Conservation (phyloP, 2,888 invertebrate genomes). For the Drosophila heteroneura region DNA sequence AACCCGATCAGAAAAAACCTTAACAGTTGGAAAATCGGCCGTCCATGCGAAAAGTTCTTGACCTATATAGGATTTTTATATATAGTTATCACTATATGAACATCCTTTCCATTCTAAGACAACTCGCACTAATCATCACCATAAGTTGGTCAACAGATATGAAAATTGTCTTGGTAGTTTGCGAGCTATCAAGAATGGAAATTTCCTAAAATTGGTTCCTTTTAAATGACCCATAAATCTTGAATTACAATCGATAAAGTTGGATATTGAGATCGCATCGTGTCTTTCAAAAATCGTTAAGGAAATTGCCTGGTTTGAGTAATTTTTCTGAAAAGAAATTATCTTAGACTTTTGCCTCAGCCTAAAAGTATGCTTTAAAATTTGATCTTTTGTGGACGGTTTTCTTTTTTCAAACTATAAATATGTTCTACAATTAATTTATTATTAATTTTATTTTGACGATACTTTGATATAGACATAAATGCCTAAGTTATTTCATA, state of each 20-base stretch:
- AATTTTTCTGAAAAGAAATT: neutral
- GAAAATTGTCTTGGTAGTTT: neutral
- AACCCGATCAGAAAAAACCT: neutral
- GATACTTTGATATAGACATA: neutral
- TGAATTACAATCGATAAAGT: too few species aligned
- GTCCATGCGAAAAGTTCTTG: neutral
- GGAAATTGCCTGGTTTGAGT: neutral
- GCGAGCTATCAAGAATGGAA: neutral
- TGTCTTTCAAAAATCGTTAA: neutral
- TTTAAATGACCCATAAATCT: neutral
- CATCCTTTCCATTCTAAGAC: neutral
- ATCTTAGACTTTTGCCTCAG: fast-evolving
- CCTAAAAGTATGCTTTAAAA: neutral
- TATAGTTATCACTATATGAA: neutral
- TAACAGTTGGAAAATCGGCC: neutral
- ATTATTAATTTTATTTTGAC: neutral
- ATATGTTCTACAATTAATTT: neutral
- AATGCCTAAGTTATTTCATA: neutral
- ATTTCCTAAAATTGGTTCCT: neutral
- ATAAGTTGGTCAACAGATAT: neutral
- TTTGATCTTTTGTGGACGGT: fast-evolving
- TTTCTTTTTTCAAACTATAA: neutral
- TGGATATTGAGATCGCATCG: neutral
- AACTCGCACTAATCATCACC: neutral
- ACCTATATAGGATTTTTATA: neutral